Evolutionary conservation across 35 echinoderm and acorn worm genomes (phyloP).

Genomic region (Apostichopus californicus): DNA sequence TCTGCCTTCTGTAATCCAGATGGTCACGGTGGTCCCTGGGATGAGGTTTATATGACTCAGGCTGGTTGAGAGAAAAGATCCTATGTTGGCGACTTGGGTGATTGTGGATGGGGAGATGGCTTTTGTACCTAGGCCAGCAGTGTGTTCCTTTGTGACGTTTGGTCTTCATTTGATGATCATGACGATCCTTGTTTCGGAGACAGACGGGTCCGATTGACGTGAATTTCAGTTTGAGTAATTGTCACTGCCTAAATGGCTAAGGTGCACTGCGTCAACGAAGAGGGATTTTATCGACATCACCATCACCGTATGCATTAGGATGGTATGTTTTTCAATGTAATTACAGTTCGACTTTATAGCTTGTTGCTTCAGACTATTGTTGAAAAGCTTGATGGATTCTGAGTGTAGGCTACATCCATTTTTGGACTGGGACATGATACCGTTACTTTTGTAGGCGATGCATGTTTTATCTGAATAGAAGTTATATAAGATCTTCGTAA

Average conservation of each 20-base stretch:
- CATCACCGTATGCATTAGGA: slow-evolving; percentile 4
- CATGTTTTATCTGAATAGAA: slow-evolving; percentile 3
- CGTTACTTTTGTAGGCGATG: not conserved
- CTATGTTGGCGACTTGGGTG: not conserved
- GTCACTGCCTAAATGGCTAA: not conserved
- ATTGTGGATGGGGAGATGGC: too few species aligned
- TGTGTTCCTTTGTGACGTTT: too few species aligned
- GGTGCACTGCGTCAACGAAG: not conserved
- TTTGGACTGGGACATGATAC: not conserved
- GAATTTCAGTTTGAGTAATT: too few species aligned
- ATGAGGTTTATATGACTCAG: too few species aligned
- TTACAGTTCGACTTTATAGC: slow-evolving; percentile 6
- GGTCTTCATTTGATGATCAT: too few species aligned
- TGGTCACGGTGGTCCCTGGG: too few species aligned
- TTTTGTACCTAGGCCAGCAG: too few species aligned
- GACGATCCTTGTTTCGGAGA: too few species aligned
- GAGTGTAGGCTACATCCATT: not conserved
- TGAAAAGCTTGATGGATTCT: not conserved
- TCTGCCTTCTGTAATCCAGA: too few species aligned
- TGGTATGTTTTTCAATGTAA: not conserved
- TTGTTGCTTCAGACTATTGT: slow-evolving; percentile 21
- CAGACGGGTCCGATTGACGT: too few species aligned
- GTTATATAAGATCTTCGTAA: not conserved
- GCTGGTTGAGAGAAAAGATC: too few species aligned
- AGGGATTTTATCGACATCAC: not conserved